Evolutionary conservation across 1,140 invertebrate genomes (phyloP).

Genomic region (Agrypnia vestita): DNA sequence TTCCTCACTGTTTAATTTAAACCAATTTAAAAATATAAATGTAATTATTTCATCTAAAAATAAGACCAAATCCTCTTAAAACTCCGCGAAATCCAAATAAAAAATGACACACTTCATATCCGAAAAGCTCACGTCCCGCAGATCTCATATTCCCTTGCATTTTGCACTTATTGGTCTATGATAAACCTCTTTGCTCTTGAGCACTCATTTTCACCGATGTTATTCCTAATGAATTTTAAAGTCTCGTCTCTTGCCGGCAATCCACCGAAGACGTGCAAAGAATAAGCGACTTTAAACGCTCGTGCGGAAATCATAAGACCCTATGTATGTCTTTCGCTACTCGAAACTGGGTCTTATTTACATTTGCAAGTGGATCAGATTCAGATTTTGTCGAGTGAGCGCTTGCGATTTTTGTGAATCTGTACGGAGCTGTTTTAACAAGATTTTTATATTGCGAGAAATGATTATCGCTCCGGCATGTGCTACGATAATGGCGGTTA

Average conservation of each 20-base stretch:
- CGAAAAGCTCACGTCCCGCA: background rate
- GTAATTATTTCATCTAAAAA: too few species aligned
- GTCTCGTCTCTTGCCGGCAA: slow-evolving; percentile 59
- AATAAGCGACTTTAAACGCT: slow-evolving; percentile 55
- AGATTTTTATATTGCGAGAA: slow-evolving; percentile 1
- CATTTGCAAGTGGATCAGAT: background rate
- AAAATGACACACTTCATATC: too few species aligned
- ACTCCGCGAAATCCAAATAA: too few species aligned
- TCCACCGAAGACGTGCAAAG: slow-evolving; percentile 57
- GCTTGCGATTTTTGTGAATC: background rate
- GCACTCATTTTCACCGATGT: slow-evolving; percentile 50
- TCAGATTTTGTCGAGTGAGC: background rate
- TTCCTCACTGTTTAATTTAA: too few species aligned
- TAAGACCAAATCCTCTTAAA: too few species aligned
- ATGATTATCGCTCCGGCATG: background rate
- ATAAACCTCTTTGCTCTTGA: slow-evolving; percentile 32
- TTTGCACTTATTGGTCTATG: slow-evolving; percentile 8
- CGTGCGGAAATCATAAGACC: background rate
- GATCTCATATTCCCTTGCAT: slow-evolving; percentile 34
- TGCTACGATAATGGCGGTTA: slow-evolving; percentile 4
- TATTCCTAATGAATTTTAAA: slow-evolving; percentile 62
- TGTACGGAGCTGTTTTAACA: slow-evolving; percentile 1
- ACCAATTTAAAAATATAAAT: too few species aligned
- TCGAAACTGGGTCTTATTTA: slow-evolving; percentile 4
- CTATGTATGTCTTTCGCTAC: background rate